A percentile compares a stretch with the other conserved stretches of the same genome.
Evolutionary conservation across 2,113 vertebrate species (phyloP).

Genomic region (Ophthalmolycus amberensis): DNA sequence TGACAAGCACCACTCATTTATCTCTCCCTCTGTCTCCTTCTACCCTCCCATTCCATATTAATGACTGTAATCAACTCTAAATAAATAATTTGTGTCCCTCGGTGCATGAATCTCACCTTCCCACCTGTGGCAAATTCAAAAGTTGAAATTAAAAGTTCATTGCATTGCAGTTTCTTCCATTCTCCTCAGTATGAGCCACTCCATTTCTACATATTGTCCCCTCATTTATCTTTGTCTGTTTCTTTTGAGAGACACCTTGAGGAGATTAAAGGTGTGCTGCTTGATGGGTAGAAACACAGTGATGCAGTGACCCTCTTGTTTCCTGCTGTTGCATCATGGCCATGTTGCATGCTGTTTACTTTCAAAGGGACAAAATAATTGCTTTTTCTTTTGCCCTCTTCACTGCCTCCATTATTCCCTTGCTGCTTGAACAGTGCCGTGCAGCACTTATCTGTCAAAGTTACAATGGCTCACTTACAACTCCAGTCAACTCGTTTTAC

Average conservation of each 20-base stretch:
- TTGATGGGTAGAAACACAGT: slow-evolving; percentile 32
- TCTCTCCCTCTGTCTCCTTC: slow-evolving; percentile 63
- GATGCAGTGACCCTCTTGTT: slow-evolving; percentile 53
- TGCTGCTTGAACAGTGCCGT: neutral
- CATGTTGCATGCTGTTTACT: slow-evolving; percentile 57
- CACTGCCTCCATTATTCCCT: slow-evolving; percentile 11
- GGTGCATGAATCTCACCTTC: slow-evolving; percentile 54
- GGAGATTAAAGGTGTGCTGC: slow-evolving; percentile 40
- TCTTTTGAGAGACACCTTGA: slow-evolving; percentile 37
- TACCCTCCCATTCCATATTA: slow-evolving; percentile 66
- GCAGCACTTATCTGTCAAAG: slow-evolving; percentile 6
- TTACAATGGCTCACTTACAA: slow-evolving; percentile 29
- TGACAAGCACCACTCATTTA: slow-evolving; percentile 69
- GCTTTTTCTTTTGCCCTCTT: slow-evolving; percentile 14
- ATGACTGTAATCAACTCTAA: slow-evolving; percentile 75
- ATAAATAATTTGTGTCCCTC: slow-evolving; percentile 72
- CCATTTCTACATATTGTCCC: neutral
- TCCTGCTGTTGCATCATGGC: slow-evolving; percentile 69
- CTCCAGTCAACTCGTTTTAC: neutral
- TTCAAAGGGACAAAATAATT: slow-evolving; percentile 57
- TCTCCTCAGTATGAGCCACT: slow-evolving; percentile 5
- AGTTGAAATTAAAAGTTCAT: slow-evolving; percentile 56
- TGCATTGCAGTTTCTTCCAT: slow-evolving; percentile 36
- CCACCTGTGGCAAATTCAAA: slow-evolving; percentile 64
- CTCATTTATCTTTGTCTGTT: slow-evolving; percentile 34